Conservation (phyloP, 2,113 vertebrate genomes). For the Larimichthys crocea region DNA sequence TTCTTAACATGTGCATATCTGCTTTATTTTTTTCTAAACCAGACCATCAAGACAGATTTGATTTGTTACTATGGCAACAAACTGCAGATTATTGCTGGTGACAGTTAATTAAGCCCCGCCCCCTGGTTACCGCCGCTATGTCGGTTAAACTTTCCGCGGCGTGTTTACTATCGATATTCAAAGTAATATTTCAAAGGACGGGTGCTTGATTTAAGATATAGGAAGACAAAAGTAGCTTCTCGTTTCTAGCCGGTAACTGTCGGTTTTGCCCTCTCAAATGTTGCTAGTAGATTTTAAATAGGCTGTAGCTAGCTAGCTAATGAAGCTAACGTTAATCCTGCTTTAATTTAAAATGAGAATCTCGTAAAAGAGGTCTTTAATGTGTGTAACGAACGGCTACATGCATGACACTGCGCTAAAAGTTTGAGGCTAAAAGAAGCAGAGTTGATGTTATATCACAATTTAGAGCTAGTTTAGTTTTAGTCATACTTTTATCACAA, state of each 20-base stretch:
- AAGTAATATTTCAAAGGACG: neutral
- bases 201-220: neutral
- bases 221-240: neutral
- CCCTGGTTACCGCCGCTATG: neutral
- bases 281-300: too few relatives aligned
- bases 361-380: neutral
- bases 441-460: neutral
- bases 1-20: slow-evolving; percentile 43
- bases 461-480: neutral
- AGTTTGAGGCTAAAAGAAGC: neutral
- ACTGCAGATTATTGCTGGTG: neutral
- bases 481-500: too few relatives aligned
- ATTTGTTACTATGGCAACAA: slow-evolving; percentile 9
- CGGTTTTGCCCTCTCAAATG: too few relatives aligned
- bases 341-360: neutral
- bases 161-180: neutral
- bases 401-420: neutral
- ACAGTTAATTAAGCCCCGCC: slow-evolving; percentile 24
- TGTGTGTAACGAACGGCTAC: too few relatives aligned
- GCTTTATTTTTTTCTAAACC: neutral
- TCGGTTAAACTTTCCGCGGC: neutral
- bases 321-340: too few relatives aligned
- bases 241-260: neutral
- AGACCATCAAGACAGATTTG: neutral
- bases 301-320: too few relatives aligned